Percentiles rank a stretch among this genome's conserved stretches.
phyloP scores from a whole-genome alignment of 2,888 invertebrate species.

The Cheilosia variabilis region DNA sequence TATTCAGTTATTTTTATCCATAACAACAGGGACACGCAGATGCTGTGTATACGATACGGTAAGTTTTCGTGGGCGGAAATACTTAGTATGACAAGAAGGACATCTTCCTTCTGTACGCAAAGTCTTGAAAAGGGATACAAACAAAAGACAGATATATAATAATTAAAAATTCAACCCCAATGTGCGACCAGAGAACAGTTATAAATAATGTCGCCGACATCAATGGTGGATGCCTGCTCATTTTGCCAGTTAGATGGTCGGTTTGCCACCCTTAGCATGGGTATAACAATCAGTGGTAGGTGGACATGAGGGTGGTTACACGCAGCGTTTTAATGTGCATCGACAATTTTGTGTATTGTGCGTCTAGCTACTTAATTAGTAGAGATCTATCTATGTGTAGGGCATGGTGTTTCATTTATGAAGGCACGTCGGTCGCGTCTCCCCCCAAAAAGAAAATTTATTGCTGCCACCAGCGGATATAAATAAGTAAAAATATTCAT shows the following conservation, averaged over 20 bases:
- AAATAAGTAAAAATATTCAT: constrained; percentile 56
- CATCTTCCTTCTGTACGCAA: constrained; percentile 6
- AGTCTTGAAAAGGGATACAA: constrained; percentile 37
- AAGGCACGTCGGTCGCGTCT: constrained; percentile 13
- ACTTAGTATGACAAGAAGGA: constrained; percentile 21
- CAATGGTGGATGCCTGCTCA: constrained; percentile 47
- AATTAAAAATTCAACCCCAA: constrained; percentile 74
- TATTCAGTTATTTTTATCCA: constrained; percentile 13
- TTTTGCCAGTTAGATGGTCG: constrained; percentile 39
- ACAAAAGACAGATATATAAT: constrained; percentile 65
- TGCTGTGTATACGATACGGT: constrained; percentile 12
- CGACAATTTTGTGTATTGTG: constrained; percentile 57
- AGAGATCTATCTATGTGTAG: constrained; percentile 42
- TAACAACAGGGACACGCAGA: constrained; percentile 18
- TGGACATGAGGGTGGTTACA: constrained; percentile 46
- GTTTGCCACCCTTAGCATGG: constrained; percentile 35
- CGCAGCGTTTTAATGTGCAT: constrained; percentile 62
- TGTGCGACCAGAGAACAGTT: constrained; percentile 53
- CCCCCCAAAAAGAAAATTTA: constrained; percentile 42
- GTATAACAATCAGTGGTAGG: constrained; percentile 13
- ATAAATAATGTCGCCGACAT: constrained; percentile 72
- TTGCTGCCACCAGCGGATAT: constrained; percentile 31
- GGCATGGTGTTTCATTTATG: constrained; percentile 54
- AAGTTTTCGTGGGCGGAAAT: constrained; percentile 56
- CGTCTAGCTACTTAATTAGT: constrained; percentile 73